Evolutionary conservation across 1,140 invertebrate species (phyloP).

Genomic region (Cyrtorhinus lividipennis): DNA sequence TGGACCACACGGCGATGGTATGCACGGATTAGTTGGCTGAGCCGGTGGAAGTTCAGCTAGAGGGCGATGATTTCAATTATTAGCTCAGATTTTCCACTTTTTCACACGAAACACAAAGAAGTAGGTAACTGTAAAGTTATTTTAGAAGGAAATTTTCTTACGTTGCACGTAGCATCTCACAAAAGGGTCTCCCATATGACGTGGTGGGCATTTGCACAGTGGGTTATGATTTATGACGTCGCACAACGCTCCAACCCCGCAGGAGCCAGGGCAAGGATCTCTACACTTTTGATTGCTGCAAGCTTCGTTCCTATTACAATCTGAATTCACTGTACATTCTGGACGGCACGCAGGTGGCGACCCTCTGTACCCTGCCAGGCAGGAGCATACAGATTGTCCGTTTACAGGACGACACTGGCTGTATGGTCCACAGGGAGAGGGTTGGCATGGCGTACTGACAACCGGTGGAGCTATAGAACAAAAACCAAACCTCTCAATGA

Average conservation of each 20-base stretch:
- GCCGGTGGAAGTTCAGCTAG: slow-evolving; percentile 26
- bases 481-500: too few relatives aligned
- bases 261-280: slow-evolving; percentile 57
- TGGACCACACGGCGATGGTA: slow-evolving; percentile 45
- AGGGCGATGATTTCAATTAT: too few relatives aligned
- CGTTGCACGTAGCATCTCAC: slow-evolving; percentile 36
- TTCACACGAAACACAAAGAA: too few relatives aligned
- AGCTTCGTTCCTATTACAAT: slow-evolving; percentile 45
- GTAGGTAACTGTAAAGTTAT: too few relatives aligned
- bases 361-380: slow-evolving; percentile 43
- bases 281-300: slow-evolving; percentile 59
- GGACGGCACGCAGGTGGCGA: slow-evolving; percentile 48
- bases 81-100: too few relatives aligned
- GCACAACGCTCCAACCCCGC: slow-evolving; percentile 52
- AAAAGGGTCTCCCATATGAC: slow-evolving; percentile 55
- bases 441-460: slow-evolving; percentile 36
- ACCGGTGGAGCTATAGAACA: slow-evolving; percentile 21
- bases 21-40: slow-evolving; percentile 31
- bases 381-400: slow-evolving; percentile 34
- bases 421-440: slow-evolving; percentile 55
- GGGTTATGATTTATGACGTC: slow-evolving; percentile 54
- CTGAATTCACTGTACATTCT: slow-evolving; percentile 46
- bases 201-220: slow-evolving; percentile 50
- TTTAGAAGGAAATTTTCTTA: not conserved
- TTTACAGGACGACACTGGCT: slow-evolving; percentile 45